Conservation (phyloP, 1,140 invertebrate genomes). For the Propsilocerus akamusi region DNA sequence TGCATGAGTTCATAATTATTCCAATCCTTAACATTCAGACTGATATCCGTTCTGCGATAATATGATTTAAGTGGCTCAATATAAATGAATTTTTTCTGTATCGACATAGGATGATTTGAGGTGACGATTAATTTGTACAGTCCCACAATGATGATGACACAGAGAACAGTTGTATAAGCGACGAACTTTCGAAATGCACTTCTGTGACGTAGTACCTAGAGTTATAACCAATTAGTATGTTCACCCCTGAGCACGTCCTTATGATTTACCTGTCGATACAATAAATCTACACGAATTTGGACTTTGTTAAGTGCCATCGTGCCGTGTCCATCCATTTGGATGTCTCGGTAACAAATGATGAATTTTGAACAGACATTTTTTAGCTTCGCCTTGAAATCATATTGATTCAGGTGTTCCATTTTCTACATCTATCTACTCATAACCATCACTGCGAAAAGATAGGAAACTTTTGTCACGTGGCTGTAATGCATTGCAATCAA, state of each 20-base stretch:
- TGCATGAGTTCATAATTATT: conserved; percentile 42
- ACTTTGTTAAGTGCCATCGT: too few species aligned
- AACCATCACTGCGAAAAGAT: too few species aligned
- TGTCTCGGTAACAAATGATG: too few species aligned
- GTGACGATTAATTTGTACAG: not conserved
- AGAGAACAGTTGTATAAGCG: not conserved
- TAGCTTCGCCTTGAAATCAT: too few species aligned
- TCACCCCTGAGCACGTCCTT: not conserved
- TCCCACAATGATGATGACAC: not conserved
- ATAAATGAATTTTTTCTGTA: not conserved
- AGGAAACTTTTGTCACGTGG: too few species aligned
- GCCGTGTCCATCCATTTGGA: too few species aligned
- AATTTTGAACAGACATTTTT: too few species aligned
- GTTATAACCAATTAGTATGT: not conserved
- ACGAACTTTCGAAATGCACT: not conserved
- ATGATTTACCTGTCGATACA: not conserved
- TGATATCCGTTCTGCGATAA: not conserved
- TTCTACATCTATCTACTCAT: too few species aligned
- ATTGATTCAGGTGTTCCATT: too few species aligned
- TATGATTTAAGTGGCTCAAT: not conserved
- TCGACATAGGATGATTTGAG: not conserved
- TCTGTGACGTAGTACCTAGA: not conserved
- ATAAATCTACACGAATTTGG: not conserved
- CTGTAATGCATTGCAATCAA: too few species aligned
- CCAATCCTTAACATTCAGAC: conserved; percentile 43